Evolutionary conservation across 2,797 vertebrate genomes (phyloP), one percentile per base, ranked within the genome.

Genomic region (Hirundo rustica): DNA sequence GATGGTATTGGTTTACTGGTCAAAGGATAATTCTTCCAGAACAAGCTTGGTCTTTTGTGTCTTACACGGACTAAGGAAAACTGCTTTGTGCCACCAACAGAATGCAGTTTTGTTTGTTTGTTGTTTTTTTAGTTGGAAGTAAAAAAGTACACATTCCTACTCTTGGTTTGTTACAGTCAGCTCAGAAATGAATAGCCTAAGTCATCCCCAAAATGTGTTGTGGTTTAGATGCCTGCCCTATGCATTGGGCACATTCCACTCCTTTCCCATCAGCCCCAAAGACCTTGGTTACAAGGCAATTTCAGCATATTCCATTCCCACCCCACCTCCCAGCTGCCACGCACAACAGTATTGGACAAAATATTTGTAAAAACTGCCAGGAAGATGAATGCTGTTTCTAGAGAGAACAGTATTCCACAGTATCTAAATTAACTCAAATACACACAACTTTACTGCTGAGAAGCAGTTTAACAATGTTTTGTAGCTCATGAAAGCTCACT

Each of bases 21-120:
- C 91, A 96, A 96, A 96, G 87, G 92, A 88, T 76, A 96, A 95
- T 80, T 91, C 95, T 92, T 88, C 75, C 70, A 92, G 75, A 95
- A 94, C 81, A 92, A 83, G 73, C 72, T 81, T 65, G 42, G 79
- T 58, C 93, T 92, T 96, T 92, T 95, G 74, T 79, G 54, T 44
- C 81, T 83, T 89, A 89, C 58, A 80, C 3, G 16, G 51, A 62
- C 61, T 72, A 62, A 72, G 53, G 48, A 89, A 93, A 89, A 92
- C 30, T 66, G 54, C 79, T 93, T 83, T 70, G 85, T 70, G 66
- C 58, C 75, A 89, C 36, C 22, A 80, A 88, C 16, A 94, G 74
- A 92, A 76, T 32, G 22, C 22, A 17, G 20, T 10, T 10, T 29
- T 71, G 53, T 67, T 77, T 93, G 29, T 57, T 85, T 91, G 53